Evolutionary conservation across 2,113 vertebrate genomes (phyloP).

Genomic region (Myrmecophaga tridactyla): DNA sequence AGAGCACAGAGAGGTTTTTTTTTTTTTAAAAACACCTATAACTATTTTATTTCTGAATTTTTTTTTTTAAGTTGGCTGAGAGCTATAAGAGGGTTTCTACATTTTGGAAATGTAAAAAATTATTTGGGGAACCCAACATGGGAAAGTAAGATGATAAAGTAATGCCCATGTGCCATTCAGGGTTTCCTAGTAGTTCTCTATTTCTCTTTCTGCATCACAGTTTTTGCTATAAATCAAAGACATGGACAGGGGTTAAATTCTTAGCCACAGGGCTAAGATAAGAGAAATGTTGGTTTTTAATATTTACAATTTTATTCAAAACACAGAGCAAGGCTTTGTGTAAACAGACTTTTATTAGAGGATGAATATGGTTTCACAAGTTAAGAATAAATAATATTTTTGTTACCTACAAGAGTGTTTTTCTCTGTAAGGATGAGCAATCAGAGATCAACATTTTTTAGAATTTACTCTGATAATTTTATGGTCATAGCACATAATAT

Average conservation of each 20-base stretch:
- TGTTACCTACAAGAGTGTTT: not conserved
- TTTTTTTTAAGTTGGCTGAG: not conserved
- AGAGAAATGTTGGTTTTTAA: not conserved
- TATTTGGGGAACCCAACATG: not conserved
- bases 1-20: not conserved
- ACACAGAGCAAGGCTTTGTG: not conserved
- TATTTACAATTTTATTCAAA: not conserved
- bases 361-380: not conserved
- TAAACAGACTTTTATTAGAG: not conserved
- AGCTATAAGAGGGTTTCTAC: not conserved
- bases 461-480: not conserved
- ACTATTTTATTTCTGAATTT: not conserved
- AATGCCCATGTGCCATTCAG: not conserved
- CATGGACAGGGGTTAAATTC: not conserved
- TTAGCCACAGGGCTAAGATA: not conserved
- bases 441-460: not conserved
- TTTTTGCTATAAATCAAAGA: slow-evolving; percentile 21
- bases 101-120: slow-evolving; percentile 1
- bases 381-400: slow-evolving; percentile 2
- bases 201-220: not conserved
- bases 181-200: not conserved
- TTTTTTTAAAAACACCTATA: not conserved
- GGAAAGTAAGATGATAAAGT: not conserved
- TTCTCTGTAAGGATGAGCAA: not conserved
- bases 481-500: slow-evolving; percentile 4